phyloP scores from a whole-genome alignment of 2,888 invertebrate species.

The Chydorus sphaericus region DNA sequence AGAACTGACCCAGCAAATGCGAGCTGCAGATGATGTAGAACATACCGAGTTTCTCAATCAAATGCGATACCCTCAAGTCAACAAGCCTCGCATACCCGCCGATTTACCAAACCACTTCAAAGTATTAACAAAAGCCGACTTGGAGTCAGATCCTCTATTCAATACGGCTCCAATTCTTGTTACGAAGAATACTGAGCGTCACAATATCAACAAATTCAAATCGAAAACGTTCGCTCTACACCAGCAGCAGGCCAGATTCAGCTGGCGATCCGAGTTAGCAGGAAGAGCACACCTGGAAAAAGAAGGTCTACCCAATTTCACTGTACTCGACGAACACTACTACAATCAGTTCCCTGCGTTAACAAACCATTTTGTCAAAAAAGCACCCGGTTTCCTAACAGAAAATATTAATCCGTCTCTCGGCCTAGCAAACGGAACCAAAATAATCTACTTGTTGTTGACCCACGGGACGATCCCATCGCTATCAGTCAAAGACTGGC shows the following conservation, averaged over 20 bases:
- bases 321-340: neutral
- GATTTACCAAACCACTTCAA: neutral
- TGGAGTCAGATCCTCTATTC: neutral
- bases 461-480: neutral
- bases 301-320: neutral
- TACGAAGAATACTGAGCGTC: neutral
- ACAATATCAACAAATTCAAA: neutral
- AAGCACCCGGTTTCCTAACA: neutral
- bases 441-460: neutral
- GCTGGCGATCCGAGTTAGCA: neutral
- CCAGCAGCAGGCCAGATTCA: neutral
- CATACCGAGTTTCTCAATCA: neutral
- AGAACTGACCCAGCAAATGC: neutral
- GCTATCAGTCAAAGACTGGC: neutral
- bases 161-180: neutral
- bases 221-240: neutral
- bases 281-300: neutral
- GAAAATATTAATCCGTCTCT: too few relatives aligned
- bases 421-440: neutral
- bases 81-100: neutral
- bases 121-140: neutral
- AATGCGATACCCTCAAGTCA: neutral
- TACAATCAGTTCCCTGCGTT: neutral
- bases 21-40: neutral
- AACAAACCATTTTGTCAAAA: neutral